Base-by-base conservation (phyloP, 1,140 invertebrate genomes). In the Drosophila parvula region DNA sequence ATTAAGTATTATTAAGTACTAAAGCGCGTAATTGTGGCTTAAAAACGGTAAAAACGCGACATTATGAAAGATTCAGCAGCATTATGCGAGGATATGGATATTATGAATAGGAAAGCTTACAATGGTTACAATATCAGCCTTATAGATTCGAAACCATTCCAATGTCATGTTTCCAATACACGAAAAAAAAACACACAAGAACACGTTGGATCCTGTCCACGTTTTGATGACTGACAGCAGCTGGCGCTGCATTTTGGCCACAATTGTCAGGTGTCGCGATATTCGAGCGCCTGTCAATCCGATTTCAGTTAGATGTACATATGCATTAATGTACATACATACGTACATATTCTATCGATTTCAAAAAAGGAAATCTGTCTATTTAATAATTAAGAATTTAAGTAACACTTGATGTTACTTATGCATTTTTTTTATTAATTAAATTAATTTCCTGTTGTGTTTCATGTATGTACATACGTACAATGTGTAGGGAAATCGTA, bases 251-350 rank as follows among this genome's bases (percentile, higher is more conserved):
- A 38, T 55, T 55, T 55, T 38, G 18, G 32, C 34, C 51, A 38
- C 51, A 38, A 55, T 38, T 55, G 51, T 55, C 34, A 55, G 51
- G 51, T 14, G 51, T 55, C 51, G 34, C 51, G 18, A 38, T 55
- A 55, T 38, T 55, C 12, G 51, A 55, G 18, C 12, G 51, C 51
- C 32, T 55, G 51, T 38, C 51, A 55, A 27, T 55, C 51, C 12
- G 51, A 38, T 38, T 55, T 55, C 12, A 27, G 32, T 55, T 38
- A 55, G 51, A 38, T 18, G 32, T 36, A 10, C 3, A 3, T 47
- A 47, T n/a, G 30, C 30, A 30, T 30, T 0, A 7, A 30, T 3
- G 5, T 0, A 14, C 27, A 6, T 14, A 47, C 2, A 0, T 47
- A n/a, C n/a, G n/a, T n/a, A n/a, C n/a, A n/a, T 28, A 47, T 28